Evolutionary conservation across 2,797 vertebrate species (phyloP).

Genomic region (Artibeus jamaicensis): DNA sequence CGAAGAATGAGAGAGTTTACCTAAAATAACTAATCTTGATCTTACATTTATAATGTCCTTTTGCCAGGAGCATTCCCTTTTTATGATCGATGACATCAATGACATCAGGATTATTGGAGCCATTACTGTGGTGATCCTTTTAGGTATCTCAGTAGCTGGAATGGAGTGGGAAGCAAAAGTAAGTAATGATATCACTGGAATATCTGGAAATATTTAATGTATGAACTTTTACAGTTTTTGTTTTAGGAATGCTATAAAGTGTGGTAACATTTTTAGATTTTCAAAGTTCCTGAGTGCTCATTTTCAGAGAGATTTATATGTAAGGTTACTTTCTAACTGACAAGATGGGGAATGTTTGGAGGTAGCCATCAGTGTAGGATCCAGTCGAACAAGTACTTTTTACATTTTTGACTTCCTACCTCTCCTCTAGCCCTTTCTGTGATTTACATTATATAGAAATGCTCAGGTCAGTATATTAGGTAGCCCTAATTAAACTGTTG

Average conservation of each 20-base stretch:
- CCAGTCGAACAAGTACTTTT: neutral
- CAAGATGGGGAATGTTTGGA: neutral
- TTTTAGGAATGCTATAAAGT: neutral
- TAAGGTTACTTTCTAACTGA: neutral
- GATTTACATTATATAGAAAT: neutral
- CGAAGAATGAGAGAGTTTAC: neutral
- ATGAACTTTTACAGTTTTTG: neutral
- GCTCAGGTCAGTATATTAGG: neutral
- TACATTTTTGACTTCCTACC: neutral
- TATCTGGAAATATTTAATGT: neutral
- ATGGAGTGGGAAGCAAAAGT: conserved; percentile 99
- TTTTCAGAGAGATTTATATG: conserved; percentile 18
- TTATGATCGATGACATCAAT: conserved; percentile 92
- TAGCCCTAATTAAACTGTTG: neutral
- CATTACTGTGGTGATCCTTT: conserved; percentile 92
- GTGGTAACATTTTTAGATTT: neutral
- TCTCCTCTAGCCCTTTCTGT: neutral
- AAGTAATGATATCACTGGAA: conserved; percentile 59
- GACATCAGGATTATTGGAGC: conserved; percentile 96
- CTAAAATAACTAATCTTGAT: neutral
- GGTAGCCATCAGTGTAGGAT: neutral
- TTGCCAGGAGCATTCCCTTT: conserved; percentile 80
- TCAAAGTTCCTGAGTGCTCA: neutral
- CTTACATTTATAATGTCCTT: neutral
- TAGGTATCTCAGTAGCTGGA: conserved; percentile 97